These are phyloP conservation scores for Trisateles emortualis DNA, from an alignment of 2,888 invertebrate species.

Conservation along the genomic window DNA sequence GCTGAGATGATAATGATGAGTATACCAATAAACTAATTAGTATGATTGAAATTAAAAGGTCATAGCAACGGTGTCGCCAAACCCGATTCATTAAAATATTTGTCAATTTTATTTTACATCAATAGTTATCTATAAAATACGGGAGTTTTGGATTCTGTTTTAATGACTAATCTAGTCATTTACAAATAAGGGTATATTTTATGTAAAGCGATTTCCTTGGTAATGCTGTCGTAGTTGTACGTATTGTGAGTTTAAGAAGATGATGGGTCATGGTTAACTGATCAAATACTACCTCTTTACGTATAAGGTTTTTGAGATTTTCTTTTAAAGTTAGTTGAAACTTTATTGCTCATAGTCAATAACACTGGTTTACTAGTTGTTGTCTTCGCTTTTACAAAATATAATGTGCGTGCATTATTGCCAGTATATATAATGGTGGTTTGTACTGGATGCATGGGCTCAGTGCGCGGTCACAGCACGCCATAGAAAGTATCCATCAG, in stretches of 20 bases:
- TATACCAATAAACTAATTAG: background rate
- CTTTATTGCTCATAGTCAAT: conserved; percentile 7
- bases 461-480: conserved; percentile 69
- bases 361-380: conserved; percentile 5
- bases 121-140: conserved; percentile 63
- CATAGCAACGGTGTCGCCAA: conserved; percentile 62
- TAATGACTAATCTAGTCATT: conserved; percentile 64
- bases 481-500: conserved; percentile 82
- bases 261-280: conserved; percentile 64
- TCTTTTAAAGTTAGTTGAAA: conserved; percentile 10
- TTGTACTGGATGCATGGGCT: conserved; percentile 11
- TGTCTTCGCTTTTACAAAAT: conserved; percentile 53
- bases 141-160: conserved; percentile 60
- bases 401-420: conserved; percentile 36
- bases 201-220: conserved; percentile 82
- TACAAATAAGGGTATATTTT: conserved; percentile 63
- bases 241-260: conserved; percentile 53
- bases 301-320: conserved; percentile 30
- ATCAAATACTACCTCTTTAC: conserved; percentile 23
- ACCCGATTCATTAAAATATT: conserved; percentile 56
- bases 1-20: too few relatives aligned
- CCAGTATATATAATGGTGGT: conserved; percentile 17
- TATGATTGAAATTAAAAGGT: background rate
- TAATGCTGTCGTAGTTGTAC: conserved; percentile 71
- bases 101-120: conserved; percentile 66